Evolutionary conservation across 2,888 invertebrate genomes (phyloP), one percentile per base, ranked within the genome.

Genomic region (Drosophila austrosaltans): DNA sequence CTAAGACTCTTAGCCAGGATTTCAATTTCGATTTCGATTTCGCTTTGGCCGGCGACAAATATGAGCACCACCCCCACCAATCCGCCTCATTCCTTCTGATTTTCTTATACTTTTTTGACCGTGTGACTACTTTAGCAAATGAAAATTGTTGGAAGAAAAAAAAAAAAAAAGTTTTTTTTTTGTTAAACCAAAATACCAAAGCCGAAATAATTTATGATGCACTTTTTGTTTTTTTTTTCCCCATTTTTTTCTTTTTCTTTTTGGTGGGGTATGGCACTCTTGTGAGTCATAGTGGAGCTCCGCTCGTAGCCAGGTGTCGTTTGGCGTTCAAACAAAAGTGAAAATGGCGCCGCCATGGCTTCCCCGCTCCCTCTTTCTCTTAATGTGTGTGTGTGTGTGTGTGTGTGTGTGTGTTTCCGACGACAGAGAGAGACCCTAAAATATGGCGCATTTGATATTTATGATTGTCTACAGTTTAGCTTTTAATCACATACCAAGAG

Each of bases 101-200:
- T 16, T 40, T 36, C 53, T 40, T 72, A 48, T 69, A 54, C 80
- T 74, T 78, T 80, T 36, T 12, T 87, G 87, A 83, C 87, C 85
- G 83, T 85, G 85, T 81, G 85, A 85, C 88, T 85, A 85, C 85
- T 85, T 85, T 85, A 87, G 88, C 83, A 82, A 82, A 85, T 85
- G 82, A 85, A 86, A 82, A 86, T 86, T 79, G 70, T 78, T 82
- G 79, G 72, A 68, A 80, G 16, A 16, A 16, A 16, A 16, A 16
- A 16, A 16, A 16, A 70, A 69, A 67, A 54, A 54, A 32, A 32
- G 5, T 3, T 16, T 42, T 16, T 42, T 4, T 42, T 48, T 42
- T 4, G 42, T 39, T 60, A 36, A 69, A 72, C 66, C 72, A 72
- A 72, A 83, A 74, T 64, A 72, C 71, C 78, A 79, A 53, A 79